These are phyloP conservation scores for Phoxinus phoxinus DNA, from an alignment of 2,113 vertebrate species.

Conservation along the genomic window DNA sequence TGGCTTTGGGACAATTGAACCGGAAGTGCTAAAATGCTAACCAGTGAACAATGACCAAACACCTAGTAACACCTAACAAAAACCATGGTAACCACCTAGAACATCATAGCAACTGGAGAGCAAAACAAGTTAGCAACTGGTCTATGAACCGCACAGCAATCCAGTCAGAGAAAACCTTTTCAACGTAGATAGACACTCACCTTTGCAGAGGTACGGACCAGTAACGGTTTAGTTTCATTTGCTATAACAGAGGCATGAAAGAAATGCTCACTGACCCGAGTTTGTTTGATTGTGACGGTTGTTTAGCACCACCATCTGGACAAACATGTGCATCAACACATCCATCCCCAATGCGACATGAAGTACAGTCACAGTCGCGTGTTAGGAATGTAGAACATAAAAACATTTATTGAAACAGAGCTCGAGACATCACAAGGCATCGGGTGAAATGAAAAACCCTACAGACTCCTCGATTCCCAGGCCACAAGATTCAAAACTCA, in stretches of 20 bases:
- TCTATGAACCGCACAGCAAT: not conserved
- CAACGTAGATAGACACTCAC: not conserved
- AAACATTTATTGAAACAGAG: constrained; percentile 52
- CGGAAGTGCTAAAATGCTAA: too few species aligned
- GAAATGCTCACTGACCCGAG: not conserved
- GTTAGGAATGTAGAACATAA: constrained; percentile 26
- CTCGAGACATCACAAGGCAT: constrained; percentile 49
- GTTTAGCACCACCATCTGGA: constrained; percentile 28
- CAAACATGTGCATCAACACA: not conserved
- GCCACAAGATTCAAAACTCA: constrained; percentile 18
- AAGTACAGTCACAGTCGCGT: not conserved
- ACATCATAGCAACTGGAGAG: not conserved
- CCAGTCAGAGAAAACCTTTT: not conserved
- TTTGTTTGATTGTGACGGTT: not conserved
- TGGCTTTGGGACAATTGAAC: too few species aligned
- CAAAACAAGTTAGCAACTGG: not conserved
- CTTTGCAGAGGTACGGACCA: not conserved
- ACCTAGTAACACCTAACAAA: too few species aligned
- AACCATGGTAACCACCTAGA: too few species aligned
- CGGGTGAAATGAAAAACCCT: constrained; percentile 35
- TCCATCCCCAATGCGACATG: not conserved
- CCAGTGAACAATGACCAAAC: too few species aligned
- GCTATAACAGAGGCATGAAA: not conserved
- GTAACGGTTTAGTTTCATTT: not conserved
- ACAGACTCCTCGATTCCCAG: constrained; percentile 28